These are phyloP conservation scores for Melozone crissalis DNA, from an alignment of 2,113 vertebrate genomes.

Conservation along the genomic window DNA sequence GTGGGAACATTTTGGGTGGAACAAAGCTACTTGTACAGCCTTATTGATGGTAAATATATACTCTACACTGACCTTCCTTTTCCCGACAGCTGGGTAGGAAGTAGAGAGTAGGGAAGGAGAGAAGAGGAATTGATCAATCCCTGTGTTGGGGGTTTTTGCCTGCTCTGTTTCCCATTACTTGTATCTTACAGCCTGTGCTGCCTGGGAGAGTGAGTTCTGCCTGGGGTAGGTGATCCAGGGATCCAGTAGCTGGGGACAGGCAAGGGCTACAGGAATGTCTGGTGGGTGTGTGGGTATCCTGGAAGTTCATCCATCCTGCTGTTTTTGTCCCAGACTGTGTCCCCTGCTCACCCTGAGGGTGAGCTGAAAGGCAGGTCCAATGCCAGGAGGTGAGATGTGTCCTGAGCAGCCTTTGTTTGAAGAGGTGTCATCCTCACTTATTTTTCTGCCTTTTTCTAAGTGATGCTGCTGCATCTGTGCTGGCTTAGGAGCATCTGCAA, in stretches of 20 bases:
- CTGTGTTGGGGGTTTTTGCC: not conserved
- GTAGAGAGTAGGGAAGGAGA: not conserved
- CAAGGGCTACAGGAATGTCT: not conserved
- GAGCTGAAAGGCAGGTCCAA: not conserved
- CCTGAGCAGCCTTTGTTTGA: not conserved
- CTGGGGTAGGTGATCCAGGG: not conserved
- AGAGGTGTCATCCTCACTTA: not conserved
- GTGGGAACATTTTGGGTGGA: not conserved
- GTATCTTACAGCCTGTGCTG: not conserved
- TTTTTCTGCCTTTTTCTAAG: not conserved
- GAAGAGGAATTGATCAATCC: not conserved
- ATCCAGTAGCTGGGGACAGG: not conserved
- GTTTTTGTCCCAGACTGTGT: not conserved
- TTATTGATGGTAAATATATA: not conserved
- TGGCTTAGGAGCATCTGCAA: not conserved
- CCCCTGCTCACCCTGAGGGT: rapidly evolving
- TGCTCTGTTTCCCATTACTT: not conserved
- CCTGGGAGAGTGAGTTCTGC: not conserved
- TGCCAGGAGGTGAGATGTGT: not conserved
- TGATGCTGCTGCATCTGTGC: not conserved
- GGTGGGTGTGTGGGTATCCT: not conserved
- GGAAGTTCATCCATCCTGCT: not conserved
- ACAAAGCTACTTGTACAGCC: not conserved
- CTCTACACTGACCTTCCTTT: not conserved
- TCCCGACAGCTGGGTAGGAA: not conserved